Evolutionary conservation across 2,888 invertebrate species (phyloP).

Genomic region (Leuctra nigra): DNA sequence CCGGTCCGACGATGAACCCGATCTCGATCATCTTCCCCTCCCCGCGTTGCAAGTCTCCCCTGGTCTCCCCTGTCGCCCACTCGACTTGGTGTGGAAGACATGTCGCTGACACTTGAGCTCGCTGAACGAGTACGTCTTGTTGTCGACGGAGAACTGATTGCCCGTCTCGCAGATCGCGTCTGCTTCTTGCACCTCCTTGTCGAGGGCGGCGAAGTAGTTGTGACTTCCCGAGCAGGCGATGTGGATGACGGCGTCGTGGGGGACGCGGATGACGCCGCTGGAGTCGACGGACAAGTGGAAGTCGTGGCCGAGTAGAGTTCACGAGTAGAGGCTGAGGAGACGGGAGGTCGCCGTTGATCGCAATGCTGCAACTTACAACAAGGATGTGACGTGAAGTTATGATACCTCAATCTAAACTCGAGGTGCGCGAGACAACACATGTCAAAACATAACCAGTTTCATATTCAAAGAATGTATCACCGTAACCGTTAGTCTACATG

Average conservation of each 20-base stretch:
- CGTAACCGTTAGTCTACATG: no score
- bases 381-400: no score
- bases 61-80: no score
- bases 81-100: conserved; percentile 28
- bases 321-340: conserved; percentile 15
- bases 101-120: conserved; percentile 35
- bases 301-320: conserved; percentile 6
- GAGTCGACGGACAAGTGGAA: conserved; percentile 4
- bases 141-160: conserved; percentile 19
- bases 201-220: conserved; percentile 11
- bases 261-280: not conserved
- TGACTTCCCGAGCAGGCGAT: conserved; percentile 16
- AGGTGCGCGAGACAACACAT: no score
- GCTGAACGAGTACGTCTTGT: conserved; percentile 37
- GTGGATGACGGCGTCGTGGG: not conserved
- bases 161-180: conserved; percentile 22
- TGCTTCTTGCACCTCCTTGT: not conserved
- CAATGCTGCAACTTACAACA: conserved; percentile 20
- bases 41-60: not conserved
- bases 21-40: conserved; percentile 36
- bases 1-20: conserved; percentile 20
- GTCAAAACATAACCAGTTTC: no score
- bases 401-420: no score
- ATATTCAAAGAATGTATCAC: no score
- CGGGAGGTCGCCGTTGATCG: conserved; percentile 17